Evolutionary conservation across 2,888 invertebrate genomes (phyloP), one percentile per base, ranked within the genome.

Genomic region (Epirrhoe alternata): DNA sequence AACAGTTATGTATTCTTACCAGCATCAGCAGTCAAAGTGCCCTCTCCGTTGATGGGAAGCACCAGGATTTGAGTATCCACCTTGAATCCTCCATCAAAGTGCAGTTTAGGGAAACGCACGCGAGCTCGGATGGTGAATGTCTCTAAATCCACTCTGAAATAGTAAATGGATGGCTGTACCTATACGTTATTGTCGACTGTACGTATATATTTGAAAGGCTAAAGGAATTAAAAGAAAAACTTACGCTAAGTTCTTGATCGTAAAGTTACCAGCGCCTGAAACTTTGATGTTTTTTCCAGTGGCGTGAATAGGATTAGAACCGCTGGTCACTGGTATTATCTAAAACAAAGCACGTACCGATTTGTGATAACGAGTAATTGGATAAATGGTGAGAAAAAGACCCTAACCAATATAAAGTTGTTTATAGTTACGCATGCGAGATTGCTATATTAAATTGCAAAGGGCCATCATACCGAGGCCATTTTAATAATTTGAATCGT

Each of bases 11-110:
- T 24, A 47, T 62, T 70, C 88, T 88, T 73, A 94, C 94, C 81
- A 38, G 94, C 94, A 76, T 95, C 95, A 35, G 94, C 95, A n/a
- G 76, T 80, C 66, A 96, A 84, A 5, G 88, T 93, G 0, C 96
- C 96, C 38, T 94, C 86, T 55, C 96, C 96, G 8, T 87, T 87
- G 47, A 96, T 85, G 0, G 94, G 94, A 17, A 95, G 73, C 4
- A 94, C 83, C n/a, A 95, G 77, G 12, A 96, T 78, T 16, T 90
- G 87, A 0, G 94, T 92, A 75, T 95, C 94, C 12, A 96, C 76
- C 64, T 94, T 94, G 82, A 95, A 96, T 42, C 86, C 84, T 0
- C 95, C 95, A 0, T 94, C 90, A 50, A 95, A 88, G 72, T 89
- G 88, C 16, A 96, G 83, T 65, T 86, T 88, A 0, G 95, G 94